These are phyloP conservation scores for Girardinus metallicus DNA, from an alignment of 2,797 vertebrate species.

Conservation along the genomic window DNA sequence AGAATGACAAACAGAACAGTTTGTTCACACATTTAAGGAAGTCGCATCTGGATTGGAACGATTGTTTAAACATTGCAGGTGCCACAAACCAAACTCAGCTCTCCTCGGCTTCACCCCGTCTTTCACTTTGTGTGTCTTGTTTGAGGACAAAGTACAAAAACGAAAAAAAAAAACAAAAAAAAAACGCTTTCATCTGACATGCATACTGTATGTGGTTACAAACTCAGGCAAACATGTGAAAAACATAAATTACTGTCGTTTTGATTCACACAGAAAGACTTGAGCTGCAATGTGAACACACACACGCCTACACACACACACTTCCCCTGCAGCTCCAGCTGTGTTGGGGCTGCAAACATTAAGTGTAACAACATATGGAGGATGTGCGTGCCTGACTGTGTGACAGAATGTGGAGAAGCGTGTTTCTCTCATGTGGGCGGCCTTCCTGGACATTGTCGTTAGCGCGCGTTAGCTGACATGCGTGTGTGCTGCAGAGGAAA, in stretches of 20 bases:
- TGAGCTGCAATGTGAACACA: neutral
- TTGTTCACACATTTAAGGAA: constrained; percentile 32
- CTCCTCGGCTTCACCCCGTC: neutral
- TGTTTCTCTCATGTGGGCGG: constrained; percentile 20
- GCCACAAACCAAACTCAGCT: neutral
- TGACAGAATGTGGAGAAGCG: constrained; percentile 13
- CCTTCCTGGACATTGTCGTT: constrained; percentile 28
- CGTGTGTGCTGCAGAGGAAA: constrained; percentile 6
- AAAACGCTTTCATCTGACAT: neutral
- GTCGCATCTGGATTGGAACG: neutral
- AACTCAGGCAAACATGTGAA: neutral
- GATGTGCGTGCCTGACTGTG: constrained; percentile 36
- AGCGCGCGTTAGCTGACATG: constrained; percentile 4
- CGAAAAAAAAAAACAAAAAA: neutral
- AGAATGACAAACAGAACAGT: constrained; percentile 8
- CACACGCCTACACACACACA: constrained; percentile 11
- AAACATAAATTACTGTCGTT: neutral
- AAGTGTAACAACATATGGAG: constrained; percentile 63
- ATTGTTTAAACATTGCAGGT: neutral
- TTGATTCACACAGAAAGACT: neutral
- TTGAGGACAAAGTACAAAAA: neutral
- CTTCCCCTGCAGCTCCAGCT: constrained; percentile 57
- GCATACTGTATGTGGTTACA: neutral
- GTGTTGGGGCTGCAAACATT: constrained; percentile 50
- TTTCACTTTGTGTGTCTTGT: neutral